A percentile compares a stretch with the other conserved stretches of the same genome.
Evolutionary conservation across 2,797 vertebrate genomes (phyloP).

Genomic region (Chanos chanos): DNA sequence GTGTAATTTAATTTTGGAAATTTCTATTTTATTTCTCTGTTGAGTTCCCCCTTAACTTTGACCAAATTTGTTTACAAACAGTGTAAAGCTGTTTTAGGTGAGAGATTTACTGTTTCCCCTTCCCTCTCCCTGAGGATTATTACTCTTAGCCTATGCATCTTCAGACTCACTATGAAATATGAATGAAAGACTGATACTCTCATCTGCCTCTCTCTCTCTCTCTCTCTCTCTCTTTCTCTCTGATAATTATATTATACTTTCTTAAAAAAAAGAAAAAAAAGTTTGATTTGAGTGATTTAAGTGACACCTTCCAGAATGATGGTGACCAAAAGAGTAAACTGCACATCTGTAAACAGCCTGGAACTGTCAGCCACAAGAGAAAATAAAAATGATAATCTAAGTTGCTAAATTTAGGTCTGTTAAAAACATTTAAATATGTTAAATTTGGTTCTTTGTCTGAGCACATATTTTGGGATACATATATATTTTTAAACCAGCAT

Average conservation of each 20-base stretch:
- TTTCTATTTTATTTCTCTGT: background rate
- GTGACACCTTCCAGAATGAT: background rate
- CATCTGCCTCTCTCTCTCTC: slow-evolving; percentile 68
- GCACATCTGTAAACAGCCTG: too few relatives aligned
- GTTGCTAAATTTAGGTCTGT: too few relatives aligned
- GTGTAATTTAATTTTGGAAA: too few relatives aligned
- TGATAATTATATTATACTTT: background rate
- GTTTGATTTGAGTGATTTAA: background rate
- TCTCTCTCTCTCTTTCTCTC: slow-evolving; percentile 32
- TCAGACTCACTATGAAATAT: slow-evolving; percentile 66
- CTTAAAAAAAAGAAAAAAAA: too few relatives aligned
- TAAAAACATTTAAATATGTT: too few relatives aligned
- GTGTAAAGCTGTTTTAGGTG: slow-evolving; percentile 4
- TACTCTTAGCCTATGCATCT: slow-evolving; percentile 58
- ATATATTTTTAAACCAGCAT: too few relatives aligned
- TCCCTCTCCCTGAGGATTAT: slow-evolving; percentile 47
- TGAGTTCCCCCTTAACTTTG: background rate
- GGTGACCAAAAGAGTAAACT: too few relatives aligned
- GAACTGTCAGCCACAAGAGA: too few relatives aligned
- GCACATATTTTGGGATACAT: too few relatives aligned
- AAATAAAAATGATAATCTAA: too few relatives aligned
- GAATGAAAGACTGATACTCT: slow-evolving; percentile 64
- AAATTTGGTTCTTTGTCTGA: too few relatives aligned
- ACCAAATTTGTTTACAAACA: background rate
- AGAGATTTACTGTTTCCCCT: slow-evolving; percentile 36